Evolutionary conservation across 2,888 invertebrate genomes (phyloP), one percentile per base, ranked within the genome.

Genomic region (Scaptomyza tumidula): DNA sequence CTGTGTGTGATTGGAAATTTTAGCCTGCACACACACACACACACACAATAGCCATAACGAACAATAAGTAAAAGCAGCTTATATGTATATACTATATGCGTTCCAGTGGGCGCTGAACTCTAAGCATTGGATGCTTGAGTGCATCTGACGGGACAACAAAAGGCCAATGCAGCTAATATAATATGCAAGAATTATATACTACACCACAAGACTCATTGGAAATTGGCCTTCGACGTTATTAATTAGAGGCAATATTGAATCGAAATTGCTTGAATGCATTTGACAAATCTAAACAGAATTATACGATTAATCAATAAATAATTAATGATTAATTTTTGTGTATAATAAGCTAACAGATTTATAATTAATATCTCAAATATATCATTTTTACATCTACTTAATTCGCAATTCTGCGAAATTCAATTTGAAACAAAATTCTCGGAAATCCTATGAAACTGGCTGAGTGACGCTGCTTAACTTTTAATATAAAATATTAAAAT

Each of bases 1-100:
- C 52, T 50, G 56, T 39, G 57, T 64, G 62, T 71, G 85, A 79
- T 79, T 85, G 82, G 68, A 75, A 78, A 80, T 62, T 83, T 78
- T 70, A 70, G 64, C 69, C 52, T 59, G 61, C 61, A 14, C 39
- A 35, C 35, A 48, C 35, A 31, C 48, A 37, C 61, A n/a, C 37
- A 41, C 35, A 53, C 45, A 19, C 19, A 19, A n/a, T 39, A 19
- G 14, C 24, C n/a, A 43, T 14, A 31, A 43, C 29, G 43, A 13
- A 43, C 13, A 11, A 44, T 46, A 45, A 7, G 27, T 35, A 46
- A 39, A 29, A 33, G 13, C 33, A 14, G 11, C 27, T 14, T 16
- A 10, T 27, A 27, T 6, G 3, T 27, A 43, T 37, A 35, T 13
- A 43, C n/a, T 19, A 44, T 2, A 52, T 52, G 37, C 2, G 29